Evolutionary conservation across 2,888 invertebrate genomes (phyloP).

Genomic region (Synanthedon formicaeformis): DNA sequence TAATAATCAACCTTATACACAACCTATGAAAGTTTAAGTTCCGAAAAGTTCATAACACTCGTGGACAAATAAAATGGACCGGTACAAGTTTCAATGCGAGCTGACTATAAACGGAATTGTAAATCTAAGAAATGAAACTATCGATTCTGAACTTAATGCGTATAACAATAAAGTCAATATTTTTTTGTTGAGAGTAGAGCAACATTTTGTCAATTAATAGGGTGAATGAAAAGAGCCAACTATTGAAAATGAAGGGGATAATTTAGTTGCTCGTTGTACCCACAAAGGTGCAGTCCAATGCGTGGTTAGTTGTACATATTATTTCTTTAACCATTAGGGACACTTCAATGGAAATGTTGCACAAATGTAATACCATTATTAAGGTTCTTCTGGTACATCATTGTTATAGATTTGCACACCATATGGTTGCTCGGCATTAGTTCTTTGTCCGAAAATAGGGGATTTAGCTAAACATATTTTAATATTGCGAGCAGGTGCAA

Average conservation of each 20-base stretch:
- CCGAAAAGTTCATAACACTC: not conserved
- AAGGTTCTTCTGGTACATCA: slow-evolving; percentile 6
- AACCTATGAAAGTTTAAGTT: not conserved
- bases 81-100: slow-evolving; percentile 38
- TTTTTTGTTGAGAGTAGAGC: slow-evolving; percentile 8
- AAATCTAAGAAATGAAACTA: slow-evolving; percentile 14
- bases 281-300: not conserved
- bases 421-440: slow-evolving; percentile 57
- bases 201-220: slow-evolving; percentile 54
- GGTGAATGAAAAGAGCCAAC: slow-evolving; percentile 51
- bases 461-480: slow-evolving; percentile 56
- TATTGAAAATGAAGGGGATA: slow-evolving; percentile 28
- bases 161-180: slow-evolving; percentile 17
- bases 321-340: not conserved
- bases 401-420: slow-evolving; percentile 48
- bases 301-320: not conserved
- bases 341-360: not conserved
- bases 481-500: slow-evolving; percentile 44
- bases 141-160: slow-evolving; percentile 8
- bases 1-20: not conserved
- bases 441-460: slow-evolving; percentile 29
- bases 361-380: not conserved
- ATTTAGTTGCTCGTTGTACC: not conserved
- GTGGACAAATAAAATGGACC: slow-evolving; percentile 5
- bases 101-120: slow-evolving; percentile 40